Evolutionary conservation across 1,140 invertebrate species (phyloP).

Genomic region (Habropoda laboriosa): DNA sequence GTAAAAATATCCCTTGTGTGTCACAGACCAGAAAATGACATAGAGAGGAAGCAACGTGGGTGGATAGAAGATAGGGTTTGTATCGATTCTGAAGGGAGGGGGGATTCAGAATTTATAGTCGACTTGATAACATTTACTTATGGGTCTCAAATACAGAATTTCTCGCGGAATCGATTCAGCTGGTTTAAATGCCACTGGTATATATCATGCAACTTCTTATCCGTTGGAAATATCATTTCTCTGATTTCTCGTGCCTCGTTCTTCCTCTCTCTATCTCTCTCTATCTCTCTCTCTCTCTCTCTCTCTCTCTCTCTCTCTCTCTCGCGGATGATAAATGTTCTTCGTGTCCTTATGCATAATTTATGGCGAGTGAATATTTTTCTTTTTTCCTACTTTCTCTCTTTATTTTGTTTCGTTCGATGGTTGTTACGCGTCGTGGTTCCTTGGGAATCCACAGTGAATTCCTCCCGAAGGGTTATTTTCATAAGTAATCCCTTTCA

Average conservation of each 20-base stretch:
- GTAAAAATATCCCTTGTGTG: no score
- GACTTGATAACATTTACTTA: constrained; percentile 41
- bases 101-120: constrained; percentile 45
- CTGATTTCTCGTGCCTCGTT: constrained; percentile 13
- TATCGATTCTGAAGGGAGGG: constrained; percentile 33
- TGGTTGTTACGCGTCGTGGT: no score
- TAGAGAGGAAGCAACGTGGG: background rate
- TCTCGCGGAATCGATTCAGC: constrained; percentile 5
- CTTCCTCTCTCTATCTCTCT: background rate
- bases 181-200: constrained; percentile 7
- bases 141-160: constrained; percentile 18
- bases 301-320: background rate
- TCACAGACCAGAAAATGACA: constrained; percentile 9
- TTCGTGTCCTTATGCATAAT: background rate
- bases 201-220: constrained; percentile 23
- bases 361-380: background rate
- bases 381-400: no score
- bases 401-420: no score
- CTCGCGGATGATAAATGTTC: background rate
- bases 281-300: background rate
- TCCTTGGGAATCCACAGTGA: background rate
- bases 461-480: background rate
- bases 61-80: background rate
- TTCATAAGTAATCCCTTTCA: background rate
- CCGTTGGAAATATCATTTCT: constrained; percentile 10